Evolutionary conservation across 2,888 invertebrate species (phyloP).

Genomic region (Lottia gigantea): DNA sequence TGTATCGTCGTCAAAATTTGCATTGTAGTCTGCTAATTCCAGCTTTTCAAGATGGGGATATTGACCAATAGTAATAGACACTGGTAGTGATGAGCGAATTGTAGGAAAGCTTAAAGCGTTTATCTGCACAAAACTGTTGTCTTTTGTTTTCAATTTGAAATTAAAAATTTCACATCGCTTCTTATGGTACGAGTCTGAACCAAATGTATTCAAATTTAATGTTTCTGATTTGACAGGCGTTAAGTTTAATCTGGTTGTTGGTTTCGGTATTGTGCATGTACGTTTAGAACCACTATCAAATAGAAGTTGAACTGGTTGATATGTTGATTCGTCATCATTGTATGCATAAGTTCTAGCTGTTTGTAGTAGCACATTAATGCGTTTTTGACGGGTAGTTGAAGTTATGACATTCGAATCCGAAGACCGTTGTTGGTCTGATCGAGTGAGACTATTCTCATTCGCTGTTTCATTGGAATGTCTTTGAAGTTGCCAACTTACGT

Average conservation of each 20-base stretch:
- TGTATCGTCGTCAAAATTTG: too few relatives aligned
- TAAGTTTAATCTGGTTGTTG: background rate
- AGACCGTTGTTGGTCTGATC: background rate
- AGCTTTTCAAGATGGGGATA: too few relatives aligned
- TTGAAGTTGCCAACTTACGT: too few relatives aligned
- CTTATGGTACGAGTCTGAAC: background rate
- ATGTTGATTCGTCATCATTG: background rate
- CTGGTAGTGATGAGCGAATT: too few relatives aligned
- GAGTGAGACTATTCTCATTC: background rate
- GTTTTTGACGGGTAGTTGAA: background rate
- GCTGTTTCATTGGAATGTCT: too few relatives aligned
- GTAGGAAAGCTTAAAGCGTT: too few relatives aligned
- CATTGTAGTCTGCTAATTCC: too few relatives aligned
- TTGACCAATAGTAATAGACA: too few relatives aligned
- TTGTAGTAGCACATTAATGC: background rate
- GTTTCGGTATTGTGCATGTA: background rate
- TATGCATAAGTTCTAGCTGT: background rate
- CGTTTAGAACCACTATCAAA: constrained; percentile 1
- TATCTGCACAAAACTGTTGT: too few relatives aligned
- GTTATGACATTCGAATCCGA: too few relatives aligned
- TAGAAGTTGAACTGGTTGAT: background rate
- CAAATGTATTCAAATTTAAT: constrained; percentile 8
- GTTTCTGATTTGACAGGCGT: background rate
- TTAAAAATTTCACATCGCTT: background rate
- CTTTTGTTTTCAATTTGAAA: too few relatives aligned